Base-by-base conservation (phyloP, 2,113 vertebrate genomes). In the Leiothrix lutea region DNA sequence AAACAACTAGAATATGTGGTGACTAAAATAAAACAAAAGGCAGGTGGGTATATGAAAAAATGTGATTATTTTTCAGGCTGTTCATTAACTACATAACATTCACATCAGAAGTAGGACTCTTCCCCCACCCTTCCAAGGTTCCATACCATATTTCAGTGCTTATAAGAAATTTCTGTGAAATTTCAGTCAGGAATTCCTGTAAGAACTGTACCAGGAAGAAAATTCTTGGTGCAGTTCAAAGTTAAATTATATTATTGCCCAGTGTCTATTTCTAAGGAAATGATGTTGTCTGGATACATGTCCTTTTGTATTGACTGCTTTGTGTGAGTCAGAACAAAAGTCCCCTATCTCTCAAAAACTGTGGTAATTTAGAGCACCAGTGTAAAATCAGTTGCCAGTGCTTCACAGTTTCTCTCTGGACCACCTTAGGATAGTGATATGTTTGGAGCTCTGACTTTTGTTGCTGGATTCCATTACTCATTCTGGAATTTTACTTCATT, bases 161-260 rank as follows among this genome's bases (percentile, higher is more conserved):
- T 89, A 5, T 66, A 67, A 83, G 57, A 80, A 70, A 48, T 90
- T 94, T 88, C 51, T 91, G 48, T 95, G 78, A 90, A 94, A 92
- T 90, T 84, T 38, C 57, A 87, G 45, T 86, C 50, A 91, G 28
- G 81, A 96, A 28, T 95, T 90, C 62, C 58, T 4, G 21, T 79
- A 75, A 69, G 93, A 94, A 78, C 42, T 80, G 57, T 71, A 62
- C 73, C 2, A 2, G 69, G 80, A 90, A 95, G n/a, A 87, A 78
- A 88, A 66, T 48, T 71, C 61, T 56, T 71, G 15, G 48, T 92
- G 54, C n/a, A 80, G 77, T 85, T 92, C 54, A 67, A 81, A 90
- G 25, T 88, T 70, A 94, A 91, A 83, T 91, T 60, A 53, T 94
- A 22, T 93, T 97, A 94, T 90, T 96, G 53, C 21, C 92, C 80